Evolutionary conservation across 1,140 invertebrate species (phyloP), one percentile per base, ranked within the genome.

Genomic region (Tyrophagus putrescentiae): DNA sequence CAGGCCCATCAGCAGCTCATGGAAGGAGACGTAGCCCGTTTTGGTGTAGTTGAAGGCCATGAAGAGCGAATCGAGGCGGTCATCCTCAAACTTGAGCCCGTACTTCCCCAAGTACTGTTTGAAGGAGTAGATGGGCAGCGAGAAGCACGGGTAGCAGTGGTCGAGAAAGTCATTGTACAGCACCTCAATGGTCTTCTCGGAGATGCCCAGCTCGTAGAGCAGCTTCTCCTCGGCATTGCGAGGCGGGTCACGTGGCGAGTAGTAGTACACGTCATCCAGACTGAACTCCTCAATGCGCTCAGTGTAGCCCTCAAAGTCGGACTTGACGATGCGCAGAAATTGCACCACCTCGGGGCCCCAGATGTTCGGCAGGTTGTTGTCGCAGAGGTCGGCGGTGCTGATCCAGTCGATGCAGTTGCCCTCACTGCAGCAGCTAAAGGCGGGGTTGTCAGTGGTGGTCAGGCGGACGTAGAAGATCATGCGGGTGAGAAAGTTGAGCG

Each of bases 1-100:
- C 7, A 79, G 50, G 13, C 77, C 78, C 23, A 72, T 63, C 34
- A 78, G 62, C 23, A 78, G 66, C 48, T 79, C 77, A 29, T 70
- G 70, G 66, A 69, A 75, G 7, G 66, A 68, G 13, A 78, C 0
- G 28, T 36, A 64, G 4, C 48, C 44, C 29, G 18, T 62, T 1
- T 11, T 32, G 29, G 45, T 25, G 32, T 27, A 56, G 27, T 62
- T 62, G 52, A 64, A 64, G 7, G 62, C 59, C 1, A 21, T 1
- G 66, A 1, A 64, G 6, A 62, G n/a, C 6, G 5, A 23, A 1
- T 54, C 9, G 2, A 63, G 29, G 6, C 39, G 45, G 13, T 16
- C 25, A 27, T 62, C 61, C 7, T 16, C 31, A 16, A n/a, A 32
- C 16, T 34, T 5, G 6, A 60, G 44, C 1, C 61, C 61, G 28